phyloP scores from a whole-genome alignment of 2,797 vertebrate genomes.

The Lateolabrax maculatus region DNA sequence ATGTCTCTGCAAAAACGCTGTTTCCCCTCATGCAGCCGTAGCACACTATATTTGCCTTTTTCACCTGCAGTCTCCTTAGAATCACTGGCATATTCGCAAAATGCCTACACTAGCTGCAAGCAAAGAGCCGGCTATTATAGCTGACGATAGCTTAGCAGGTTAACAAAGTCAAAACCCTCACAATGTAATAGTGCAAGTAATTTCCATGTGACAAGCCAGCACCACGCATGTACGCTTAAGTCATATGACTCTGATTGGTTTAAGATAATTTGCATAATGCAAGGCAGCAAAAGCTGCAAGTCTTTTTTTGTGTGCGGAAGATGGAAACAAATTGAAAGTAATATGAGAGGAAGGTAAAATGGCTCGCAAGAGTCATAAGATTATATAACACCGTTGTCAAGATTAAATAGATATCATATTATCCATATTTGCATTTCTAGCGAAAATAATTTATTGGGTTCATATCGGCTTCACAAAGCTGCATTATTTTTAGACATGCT shows the following conservation, averaged over 20 bases:
- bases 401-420: constrained; percentile 3
- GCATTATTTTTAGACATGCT: constrained; percentile 6
- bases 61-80: constrained; percentile 43
- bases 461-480: not conserved
- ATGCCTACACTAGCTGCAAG: constrained; percentile 43
- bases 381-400: constrained; percentile 1
- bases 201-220: constrained; percentile 37
- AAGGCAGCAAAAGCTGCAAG: constrained; percentile 41
- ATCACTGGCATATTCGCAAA: constrained; percentile 48
- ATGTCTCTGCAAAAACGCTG: constrained; percentile 55
- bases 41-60: constrained; percentile 45
- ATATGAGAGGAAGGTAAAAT: constrained; percentile 24
- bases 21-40: constrained; percentile 33
- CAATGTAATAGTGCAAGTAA: constrained; percentile 8
- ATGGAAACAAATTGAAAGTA: constrained; percentile 2
- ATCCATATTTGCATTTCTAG: not conserved
- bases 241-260: constrained; percentile 53
- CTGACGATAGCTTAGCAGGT: constrained; percentile 37
- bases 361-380: not conserved
- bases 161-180: constrained; percentile 57
- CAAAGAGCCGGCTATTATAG: constrained; percentile 50
- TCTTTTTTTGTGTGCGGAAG: not conserved
- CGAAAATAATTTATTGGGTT: not conserved
- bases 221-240: constrained; percentile 32
- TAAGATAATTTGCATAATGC: constrained; percentile 56